Evolutionary conservation across 2,113 vertebrate genomes (phyloP).

Genomic region (Gambusia affinis): DNA sequence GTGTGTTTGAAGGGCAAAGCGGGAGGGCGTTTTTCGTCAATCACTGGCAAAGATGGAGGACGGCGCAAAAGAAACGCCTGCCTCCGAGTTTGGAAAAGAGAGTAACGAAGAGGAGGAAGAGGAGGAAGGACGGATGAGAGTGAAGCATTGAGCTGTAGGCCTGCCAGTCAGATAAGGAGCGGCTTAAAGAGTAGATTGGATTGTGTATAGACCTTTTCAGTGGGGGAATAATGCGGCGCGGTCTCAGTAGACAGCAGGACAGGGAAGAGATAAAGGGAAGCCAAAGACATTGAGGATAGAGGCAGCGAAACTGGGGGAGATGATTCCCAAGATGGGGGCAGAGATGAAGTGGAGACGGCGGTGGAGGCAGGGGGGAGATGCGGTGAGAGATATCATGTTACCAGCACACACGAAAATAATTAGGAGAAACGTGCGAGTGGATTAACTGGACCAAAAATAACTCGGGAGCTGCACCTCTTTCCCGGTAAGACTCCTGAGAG

Average conservation of each 20-base stretch:
- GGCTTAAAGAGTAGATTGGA: conserved; percentile 70
- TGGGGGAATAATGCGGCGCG: conserved; percentile 50
- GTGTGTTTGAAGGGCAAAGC: conserved; percentile 54
- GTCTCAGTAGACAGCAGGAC: conserved; percentile 44
- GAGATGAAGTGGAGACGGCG: conserved; percentile 39
- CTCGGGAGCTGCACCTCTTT: conserved; percentile 39
- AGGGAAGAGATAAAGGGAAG: conserved; percentile 54
- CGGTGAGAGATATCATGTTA: conserved; percentile 51
- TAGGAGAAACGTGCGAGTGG: conserved; percentile 48
- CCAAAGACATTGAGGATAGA: conserved; percentile 47
- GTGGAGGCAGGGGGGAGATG: conserved; percentile 22
- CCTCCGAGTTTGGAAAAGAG: conserved; percentile 43
- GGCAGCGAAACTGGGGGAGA: conserved; percentile 34
- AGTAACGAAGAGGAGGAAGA: conserved; percentile 18
- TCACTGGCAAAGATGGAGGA: conserved; percentile 28
- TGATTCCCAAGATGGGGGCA: conserved; percentile 44
- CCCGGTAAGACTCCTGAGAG: conserved; percentile 41
- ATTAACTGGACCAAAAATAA: conserved; percentile 65
- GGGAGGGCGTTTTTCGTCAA: conserved; percentile 41
- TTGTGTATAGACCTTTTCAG: conserved; percentile 58
- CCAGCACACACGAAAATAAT: conserved; percentile 64
- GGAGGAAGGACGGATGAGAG: conserved; percentile 40
- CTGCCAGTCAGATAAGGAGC: conserved; percentile 69
- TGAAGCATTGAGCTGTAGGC: conserved; percentile 64
- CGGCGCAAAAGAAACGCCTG: conserved; percentile 38